Base-by-base conservation (phyloP, 2,797 vertebrate species). In the Galagoides demidoff region DNA sequence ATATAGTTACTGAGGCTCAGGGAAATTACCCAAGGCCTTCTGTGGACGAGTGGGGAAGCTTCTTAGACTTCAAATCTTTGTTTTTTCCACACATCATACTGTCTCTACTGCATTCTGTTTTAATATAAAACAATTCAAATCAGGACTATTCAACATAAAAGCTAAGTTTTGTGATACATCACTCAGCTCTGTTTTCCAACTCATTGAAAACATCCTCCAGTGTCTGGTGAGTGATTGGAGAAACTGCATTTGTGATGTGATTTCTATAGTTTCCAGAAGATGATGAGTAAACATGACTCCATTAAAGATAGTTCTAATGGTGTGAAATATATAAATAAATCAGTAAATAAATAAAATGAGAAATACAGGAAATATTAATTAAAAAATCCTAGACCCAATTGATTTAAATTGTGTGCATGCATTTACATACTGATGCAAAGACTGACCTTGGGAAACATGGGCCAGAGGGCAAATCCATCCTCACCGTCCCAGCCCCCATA, bases 121-220 rank as follows among this genome's bases (percentile, higher is more conserved):
- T 92, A 94, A 90, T 84, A 86, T 68, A 94, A 45, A 37, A 57
- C 29, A 70, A 85, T 88, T 95, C 27, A 52, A 85, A 93, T 83
- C 77, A 86, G 71, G 27, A 45, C 57, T 31, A 7, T 73, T 95
- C 63, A 90, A 92, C 57, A 59, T 77, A 85, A 95, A 96, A 96
- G 70, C 89, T 89, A 90, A 34, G 31, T 78, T 96, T 93, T 87
- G 61, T 63, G 68, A 94, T 90, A 73, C 19, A 96, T 87, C 68
- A 71, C 55, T 95, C 74, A 89, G 55, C 59, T 89, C 70, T 87
- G 61, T 94, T 97, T 97, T 94, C 90, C 87, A 96, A 91, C 45
- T 93, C 63, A 52, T 37, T 96, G 95, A 77, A 88, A 89, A 83
- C 64, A 95, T 88, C 49, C 52, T 96, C 82, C 85, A 23, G 27